These are phyloP conservation scores for Napeogenes inachia DNA, from an alignment of 2,888 invertebrate genomes.

Conservation along the genomic window DNA sequence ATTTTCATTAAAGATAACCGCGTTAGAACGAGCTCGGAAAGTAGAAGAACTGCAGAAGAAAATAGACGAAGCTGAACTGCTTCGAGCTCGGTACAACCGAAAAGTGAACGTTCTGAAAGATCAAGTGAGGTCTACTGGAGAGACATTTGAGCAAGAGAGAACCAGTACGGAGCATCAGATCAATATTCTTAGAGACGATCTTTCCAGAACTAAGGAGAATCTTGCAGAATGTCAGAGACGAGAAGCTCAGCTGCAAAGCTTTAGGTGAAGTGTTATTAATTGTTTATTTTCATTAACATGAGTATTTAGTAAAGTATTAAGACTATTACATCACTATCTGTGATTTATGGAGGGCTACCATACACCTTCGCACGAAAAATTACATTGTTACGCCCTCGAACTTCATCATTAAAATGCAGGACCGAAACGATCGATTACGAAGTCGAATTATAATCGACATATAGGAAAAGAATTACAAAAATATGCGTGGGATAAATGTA, in stretches of 20 bases:
- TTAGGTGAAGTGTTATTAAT: slow-evolving; percentile 62
- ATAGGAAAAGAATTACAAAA: neutral
- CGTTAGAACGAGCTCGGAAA: slow-evolving; percentile 88
- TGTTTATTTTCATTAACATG: slow-evolving; percentile 1
- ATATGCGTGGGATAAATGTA: neutral
- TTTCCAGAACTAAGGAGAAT: slow-evolving; percentile 84
- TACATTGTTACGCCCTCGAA: slow-evolving; percentile 21
- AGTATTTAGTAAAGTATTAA: too few species aligned
- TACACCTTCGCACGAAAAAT: slow-evolving; percentile 21
- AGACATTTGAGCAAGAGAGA: slow-evolving; percentile 83
- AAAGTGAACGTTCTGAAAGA: slow-evolving; percentile 85
- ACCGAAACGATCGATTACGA: slow-evolving; percentile 16
- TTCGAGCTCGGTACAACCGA: slow-evolving; percentile 84
- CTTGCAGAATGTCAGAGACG: slow-evolving; percentile 85
- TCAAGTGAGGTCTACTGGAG: slow-evolving; percentile 81
- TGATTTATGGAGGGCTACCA: slow-evolving; percentile 7
- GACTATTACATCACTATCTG: too few species aligned
- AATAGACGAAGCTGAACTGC: slow-evolving; percentile 87
- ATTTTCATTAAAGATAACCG: slow-evolving; percentile 80
- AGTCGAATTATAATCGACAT: slow-evolving; percentile 13
- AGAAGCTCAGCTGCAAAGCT: slow-evolving; percentile 87
- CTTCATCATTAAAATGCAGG: slow-evolving; percentile 25
- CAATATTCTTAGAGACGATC: slow-evolving; percentile 84
- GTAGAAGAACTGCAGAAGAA: slow-evolving; percentile 90
- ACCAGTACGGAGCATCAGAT: slow-evolving; percentile 83